phyloP scores from a whole-genome alignment of 2,888 invertebrate species.

The Auanema freiburgensis region DNA sequence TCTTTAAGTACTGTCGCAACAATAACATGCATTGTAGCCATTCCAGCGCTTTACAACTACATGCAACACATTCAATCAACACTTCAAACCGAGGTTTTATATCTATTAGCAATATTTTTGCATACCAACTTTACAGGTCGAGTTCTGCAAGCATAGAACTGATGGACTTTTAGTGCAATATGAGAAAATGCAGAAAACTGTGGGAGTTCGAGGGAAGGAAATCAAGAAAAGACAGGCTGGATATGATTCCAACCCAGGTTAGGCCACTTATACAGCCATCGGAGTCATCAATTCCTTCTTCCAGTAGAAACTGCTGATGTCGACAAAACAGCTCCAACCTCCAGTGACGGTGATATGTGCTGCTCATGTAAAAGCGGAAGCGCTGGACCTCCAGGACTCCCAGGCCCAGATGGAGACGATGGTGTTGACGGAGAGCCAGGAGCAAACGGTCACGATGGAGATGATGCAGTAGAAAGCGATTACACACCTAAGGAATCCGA shows the following conservation, averaged over 20 bases:
- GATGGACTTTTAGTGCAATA: constrained; percentile 51
- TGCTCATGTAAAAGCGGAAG: constrained; percentile 38
- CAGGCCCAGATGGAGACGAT: constrained; percentile 21
- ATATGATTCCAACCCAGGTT: constrained; percentile 20
- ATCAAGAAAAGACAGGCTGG: constrained; percentile 48
- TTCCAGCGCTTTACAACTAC: constrained; percentile 63
- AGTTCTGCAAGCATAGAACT: constrained; percentile 55
- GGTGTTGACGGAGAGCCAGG: constrained; percentile 30
- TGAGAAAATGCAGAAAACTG: constrained; percentile 42
- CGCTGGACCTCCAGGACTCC: constrained; percentile 41
- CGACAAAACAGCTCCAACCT: constrained; percentile 1
- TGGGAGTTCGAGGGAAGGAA: constrained; percentile 41
- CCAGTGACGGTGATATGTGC: constrained; percentile 19
- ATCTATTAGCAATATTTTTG: neutral
- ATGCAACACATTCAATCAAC: constrained; percentile 60
- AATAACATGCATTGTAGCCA: constrained; percentile 56
- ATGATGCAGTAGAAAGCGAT: constrained; percentile 35
- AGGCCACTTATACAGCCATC: neutral
- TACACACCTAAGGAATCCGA: constrained; percentile 23
- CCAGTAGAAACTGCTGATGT: constrained; percentile 11
- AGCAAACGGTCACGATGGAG: constrained; percentile 36
- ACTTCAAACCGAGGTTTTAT: constrained; percentile 55
- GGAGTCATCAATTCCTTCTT: neutral
- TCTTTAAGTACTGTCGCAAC: constrained; percentile 55
- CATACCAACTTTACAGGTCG: constrained; percentile 32